A percentile compares a stretch with the other conserved stretches of the same genome.
Evolutionary conservation across 2,113 vertebrate genomes (phyloP).

Genomic region (Ceyx melanurus): DNA sequence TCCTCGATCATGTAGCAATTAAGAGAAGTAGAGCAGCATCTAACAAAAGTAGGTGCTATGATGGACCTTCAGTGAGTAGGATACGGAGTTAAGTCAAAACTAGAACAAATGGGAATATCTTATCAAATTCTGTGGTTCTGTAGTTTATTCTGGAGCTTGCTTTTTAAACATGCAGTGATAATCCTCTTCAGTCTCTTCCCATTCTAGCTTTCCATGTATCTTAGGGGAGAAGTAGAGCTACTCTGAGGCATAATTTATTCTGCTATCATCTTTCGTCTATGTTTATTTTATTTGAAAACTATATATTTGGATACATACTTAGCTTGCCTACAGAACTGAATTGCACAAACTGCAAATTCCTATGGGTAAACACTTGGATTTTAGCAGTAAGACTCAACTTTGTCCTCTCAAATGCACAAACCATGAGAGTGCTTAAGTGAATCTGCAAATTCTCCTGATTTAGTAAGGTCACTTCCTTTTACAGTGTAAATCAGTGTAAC

Average conservation of each 20-base stretch:
- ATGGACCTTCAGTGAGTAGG: not conserved
- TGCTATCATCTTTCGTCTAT: not conserved
- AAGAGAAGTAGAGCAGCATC: not conserved
- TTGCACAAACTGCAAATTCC: not conserved
- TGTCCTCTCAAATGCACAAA: not conserved
- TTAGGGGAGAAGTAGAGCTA: not conserved
- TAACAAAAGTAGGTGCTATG: not conserved
- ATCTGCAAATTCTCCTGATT: not conserved
- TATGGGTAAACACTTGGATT: not conserved
- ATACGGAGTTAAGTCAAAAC: not conserved
- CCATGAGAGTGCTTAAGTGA: not conserved
- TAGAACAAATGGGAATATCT: not conserved
- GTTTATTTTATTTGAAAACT: not conserved
- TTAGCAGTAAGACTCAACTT: not conserved
- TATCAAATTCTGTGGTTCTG: not conserved
- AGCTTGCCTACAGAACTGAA: not conserved
- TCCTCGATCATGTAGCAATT: not conserved
- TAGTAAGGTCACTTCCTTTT: not conserved
- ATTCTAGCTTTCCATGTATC: not conserved
- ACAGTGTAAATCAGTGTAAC: not conserved
- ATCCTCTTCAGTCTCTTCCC: not conserved
- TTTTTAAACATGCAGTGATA: not conserved
- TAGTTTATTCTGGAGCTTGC: not conserved
- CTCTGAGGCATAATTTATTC: not conserved
- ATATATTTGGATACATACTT: not conserved